Evolutionary conservation across 2,113 vertebrate species (phyloP).

Genomic region (Microcebus tavaratra): DNA sequence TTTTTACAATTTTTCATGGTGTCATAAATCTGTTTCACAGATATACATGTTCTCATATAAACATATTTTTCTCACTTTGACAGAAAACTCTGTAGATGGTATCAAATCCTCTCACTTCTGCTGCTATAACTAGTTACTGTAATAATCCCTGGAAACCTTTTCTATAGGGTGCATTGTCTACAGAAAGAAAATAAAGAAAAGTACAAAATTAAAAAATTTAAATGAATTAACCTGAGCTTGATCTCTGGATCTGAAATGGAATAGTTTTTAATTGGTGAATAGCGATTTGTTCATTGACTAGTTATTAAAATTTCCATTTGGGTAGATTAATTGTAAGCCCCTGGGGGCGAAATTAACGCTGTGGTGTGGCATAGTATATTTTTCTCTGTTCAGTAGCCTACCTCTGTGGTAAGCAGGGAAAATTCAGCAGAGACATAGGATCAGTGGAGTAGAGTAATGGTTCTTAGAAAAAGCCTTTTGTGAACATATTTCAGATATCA

Average conservation of each 20-base stretch:
- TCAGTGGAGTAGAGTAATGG: not conserved
- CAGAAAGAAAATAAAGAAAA: not conserved
- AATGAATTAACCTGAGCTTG: not conserved
- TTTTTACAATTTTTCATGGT: not conserved
- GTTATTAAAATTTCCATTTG: not conserved
- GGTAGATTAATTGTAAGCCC: not conserved
- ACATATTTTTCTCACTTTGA: not conserved
- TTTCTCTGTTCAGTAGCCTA: not conserved
- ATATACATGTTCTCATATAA: not conserved
- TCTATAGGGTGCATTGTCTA: no score
- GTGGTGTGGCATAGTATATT: rapidly evolving
- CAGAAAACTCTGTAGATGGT: not conserved
- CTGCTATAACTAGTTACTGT: not conserved
- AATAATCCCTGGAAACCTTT: not conserved
- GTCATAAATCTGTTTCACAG: not conserved
- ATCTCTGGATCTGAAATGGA: not conserved
- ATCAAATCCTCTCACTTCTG: not conserved
- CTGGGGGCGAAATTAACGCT: not conserved
- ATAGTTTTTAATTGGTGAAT: not conserved
- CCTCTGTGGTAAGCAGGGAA: not conserved
- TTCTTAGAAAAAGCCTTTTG: not conserved
- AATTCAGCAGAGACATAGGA: not conserved
- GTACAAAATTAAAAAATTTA: not conserved
- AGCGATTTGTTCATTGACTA: not conserved
- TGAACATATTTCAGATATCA: not conserved